phyloP scores from a whole-genome alignment of 35 echinoderm and acorn worm genomes.

The Ptychodera flava region DNA sequence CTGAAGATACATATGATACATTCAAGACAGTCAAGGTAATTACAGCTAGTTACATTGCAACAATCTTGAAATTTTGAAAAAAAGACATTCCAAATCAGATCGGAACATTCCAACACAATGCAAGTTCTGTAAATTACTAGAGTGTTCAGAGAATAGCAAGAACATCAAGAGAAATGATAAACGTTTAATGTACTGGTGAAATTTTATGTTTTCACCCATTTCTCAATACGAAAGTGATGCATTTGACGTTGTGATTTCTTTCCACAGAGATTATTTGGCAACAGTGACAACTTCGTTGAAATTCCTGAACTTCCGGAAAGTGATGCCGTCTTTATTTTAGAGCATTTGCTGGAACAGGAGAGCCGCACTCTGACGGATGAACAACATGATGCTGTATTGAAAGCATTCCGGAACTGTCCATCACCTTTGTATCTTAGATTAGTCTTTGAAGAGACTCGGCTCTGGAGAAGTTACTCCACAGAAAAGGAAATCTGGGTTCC shows the following conservation, averaged over 20 bases:
- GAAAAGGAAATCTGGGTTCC: slow-evolving; percentile 46
- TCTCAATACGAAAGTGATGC: too few relatives aligned
- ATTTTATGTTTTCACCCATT: too few relatives aligned
- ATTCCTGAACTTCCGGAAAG: slow-evolving; percentile 32
- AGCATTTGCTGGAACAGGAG: slow-evolving; percentile 32
- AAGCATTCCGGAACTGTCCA: slow-evolving; percentile 42
- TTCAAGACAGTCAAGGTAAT: slow-evolving; percentile 64
- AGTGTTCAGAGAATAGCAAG: too few relatives aligned
- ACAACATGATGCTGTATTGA: slow-evolving; percentile 40
- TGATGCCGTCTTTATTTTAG: slow-evolving; percentile 37
- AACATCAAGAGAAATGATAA: too few relatives aligned
- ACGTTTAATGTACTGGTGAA: too few relatives aligned
- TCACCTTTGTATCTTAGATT: slow-evolving; percentile 58
- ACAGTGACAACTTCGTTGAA: slow-evolving; percentile 19
- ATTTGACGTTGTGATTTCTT: neutral
- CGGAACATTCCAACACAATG: too few relatives aligned
- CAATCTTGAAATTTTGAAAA: too few relatives aligned
- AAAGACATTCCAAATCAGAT: too few relatives aligned
- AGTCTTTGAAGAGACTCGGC: slow-evolving; percentile 31
- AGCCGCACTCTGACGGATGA: slow-evolving; percentile 37
- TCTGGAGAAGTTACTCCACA: slow-evolving; percentile 62
- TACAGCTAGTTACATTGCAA: too few relatives aligned
- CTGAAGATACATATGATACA: slow-evolving; percentile 26
- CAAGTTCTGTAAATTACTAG: too few relatives aligned
- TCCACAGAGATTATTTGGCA: slow-evolving; percentile 50